Evolutionary conservation across 1,140 invertebrate species (phyloP), one percentile per base, ranked within the genome.

Genomic region (Apolygus lucorum): DNA sequence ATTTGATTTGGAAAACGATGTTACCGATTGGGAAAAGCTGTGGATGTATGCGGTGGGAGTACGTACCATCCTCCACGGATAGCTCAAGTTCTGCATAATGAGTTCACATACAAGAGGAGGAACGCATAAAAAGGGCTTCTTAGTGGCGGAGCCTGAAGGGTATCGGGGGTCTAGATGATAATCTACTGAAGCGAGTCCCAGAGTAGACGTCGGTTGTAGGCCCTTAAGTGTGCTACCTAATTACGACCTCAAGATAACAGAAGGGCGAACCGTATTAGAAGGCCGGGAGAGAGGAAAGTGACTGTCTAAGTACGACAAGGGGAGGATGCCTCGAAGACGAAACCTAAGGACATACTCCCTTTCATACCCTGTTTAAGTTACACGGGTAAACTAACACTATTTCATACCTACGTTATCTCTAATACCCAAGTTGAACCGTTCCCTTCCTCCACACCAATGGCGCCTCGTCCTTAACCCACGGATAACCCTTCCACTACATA

Each of bases 401-500:
- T 66, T 66, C 64, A 66, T 66, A 66, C 64, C 64, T 66, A 66
- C 64, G 26, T 66, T 66, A 66, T 66, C 64, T 66, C 64, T 28
- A 66, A 59, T 59, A 66, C 28, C 64, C 29, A 66, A 66, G 64
- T 66, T 66, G 29, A 66, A n/a, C 27, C 64, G 13, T 42, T 4
- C 17, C 17, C 34, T 42, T 25, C 62, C 2, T 22, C 26, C 62
- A 25, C 27, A 27, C 26, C 17, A 22, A 17, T 29, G 11, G 27
- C 64, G 24, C 34, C 64, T 21, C 64, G 11, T 21, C 34, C n/a
- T 34, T 26, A n/a, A n/a, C n/a, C n/a, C n/a, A n/a, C n/a, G 64
- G 64, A 66, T 66, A 66, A 66, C 64, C 64, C 64, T 66, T 66
- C 64, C 64, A 25, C 64, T 66, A 66, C 64, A 66, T 66, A 66